These are phyloP conservation scores for Bambusicola thoracicus DNA, from an alignment of 2,113 vertebrate species.

Conservation along the genomic window DNA sequence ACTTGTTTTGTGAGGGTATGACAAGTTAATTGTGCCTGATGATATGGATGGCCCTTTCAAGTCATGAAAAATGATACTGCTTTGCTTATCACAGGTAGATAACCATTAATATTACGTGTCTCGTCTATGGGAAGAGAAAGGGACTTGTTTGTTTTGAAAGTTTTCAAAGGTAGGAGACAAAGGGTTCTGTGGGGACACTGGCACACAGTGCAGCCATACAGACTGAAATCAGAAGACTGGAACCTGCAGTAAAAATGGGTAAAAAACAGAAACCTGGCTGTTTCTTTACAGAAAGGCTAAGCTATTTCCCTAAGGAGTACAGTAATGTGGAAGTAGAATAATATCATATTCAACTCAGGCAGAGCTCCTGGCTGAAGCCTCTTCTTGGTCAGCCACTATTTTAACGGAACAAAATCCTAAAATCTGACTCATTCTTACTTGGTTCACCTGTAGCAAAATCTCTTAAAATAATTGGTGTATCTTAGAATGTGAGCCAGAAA, in stretches of 20 bases:
- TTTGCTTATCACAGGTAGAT: slow-evolving; percentile 81
- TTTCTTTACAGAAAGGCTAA: not conserved
- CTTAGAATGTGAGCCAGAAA: not conserved
- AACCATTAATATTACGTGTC: slow-evolving; percentile 76
- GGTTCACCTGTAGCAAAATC: not conserved
- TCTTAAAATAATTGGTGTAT: not conserved
- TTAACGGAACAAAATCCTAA: not conserved
- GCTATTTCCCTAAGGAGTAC: not conserved
- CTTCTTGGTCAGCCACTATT: not conserved
- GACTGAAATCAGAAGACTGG: slow-evolving; percentile 64
- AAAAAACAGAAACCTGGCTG: slow-evolving; percentile 24
- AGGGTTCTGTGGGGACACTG: slow-evolving; percentile 61
- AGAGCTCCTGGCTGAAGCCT: not conserved
- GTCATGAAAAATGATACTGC: slow-evolving; percentile 81
- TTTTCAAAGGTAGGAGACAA: slow-evolving; percentile 77
- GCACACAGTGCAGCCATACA: slow-evolving; percentile 62
- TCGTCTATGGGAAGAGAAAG: slow-evolving; percentile 78
- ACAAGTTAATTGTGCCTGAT: slow-evolving; percentile 85
- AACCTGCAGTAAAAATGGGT: slow-evolving; percentile 56
- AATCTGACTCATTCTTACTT: not conserved
- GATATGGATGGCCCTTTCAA: slow-evolving; percentile 84
- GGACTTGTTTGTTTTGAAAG: slow-evolving; percentile 81
- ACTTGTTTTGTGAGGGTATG: slow-evolving; percentile 75
- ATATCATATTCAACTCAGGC: not conserved
- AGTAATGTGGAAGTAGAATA: not conserved